Base-by-base conservation (phyloP, 2,113 vertebrate genomes). In the Zingel zingel region DNA sequence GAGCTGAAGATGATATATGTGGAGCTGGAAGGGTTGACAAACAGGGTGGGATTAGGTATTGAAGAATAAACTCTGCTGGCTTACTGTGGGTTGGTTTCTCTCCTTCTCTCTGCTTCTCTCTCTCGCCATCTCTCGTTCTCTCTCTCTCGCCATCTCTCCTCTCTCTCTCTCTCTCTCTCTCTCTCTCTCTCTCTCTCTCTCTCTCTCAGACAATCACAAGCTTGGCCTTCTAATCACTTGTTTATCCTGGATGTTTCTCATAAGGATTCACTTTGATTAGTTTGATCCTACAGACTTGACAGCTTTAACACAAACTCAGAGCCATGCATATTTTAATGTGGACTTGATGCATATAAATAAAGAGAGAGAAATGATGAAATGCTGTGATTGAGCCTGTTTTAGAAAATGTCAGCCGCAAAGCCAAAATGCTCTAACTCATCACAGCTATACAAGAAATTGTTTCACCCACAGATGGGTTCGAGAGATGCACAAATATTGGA, bases 201-300 rank as follows among this genome's bases (percentile, higher is more conserved):
- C 39, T 43, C 39, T 43, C 64, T 10, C n/a, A n/a, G 68, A 88
- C 84, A 87, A 83, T 86, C 74, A 80, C 58, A 86, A 83, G 78
- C 84, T 75, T 75, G 79, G 80, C 64, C 77, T 73, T 86, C 63
- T 82, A 89, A 91, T 86, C 73, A 76, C 74, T 91, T 88, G 86
- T 82, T 88, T 86, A 86, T 86, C 76, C 85, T 87, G 74, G 14
- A 82, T 83, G 86, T 85, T 90, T 85, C 57, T 86, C 74, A 18
- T 74, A 57, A 80, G 85, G 87, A 81, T 88, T 91, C 87, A 74
- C 70, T 87, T 90, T 91, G 87, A 86, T 89, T 86, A 76, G 85
- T 85, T 86, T 85, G 88, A 92, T 89, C 77, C 71, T 51, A 36
- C 79, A 27, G 45, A 83, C 74, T 75, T 88, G 82, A 89, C 86